These are phyloP conservation scores for Miltochrista miniata DNA, from an alignment of 2,888 invertebrate genomes.

Conservation along the genomic window DNA sequence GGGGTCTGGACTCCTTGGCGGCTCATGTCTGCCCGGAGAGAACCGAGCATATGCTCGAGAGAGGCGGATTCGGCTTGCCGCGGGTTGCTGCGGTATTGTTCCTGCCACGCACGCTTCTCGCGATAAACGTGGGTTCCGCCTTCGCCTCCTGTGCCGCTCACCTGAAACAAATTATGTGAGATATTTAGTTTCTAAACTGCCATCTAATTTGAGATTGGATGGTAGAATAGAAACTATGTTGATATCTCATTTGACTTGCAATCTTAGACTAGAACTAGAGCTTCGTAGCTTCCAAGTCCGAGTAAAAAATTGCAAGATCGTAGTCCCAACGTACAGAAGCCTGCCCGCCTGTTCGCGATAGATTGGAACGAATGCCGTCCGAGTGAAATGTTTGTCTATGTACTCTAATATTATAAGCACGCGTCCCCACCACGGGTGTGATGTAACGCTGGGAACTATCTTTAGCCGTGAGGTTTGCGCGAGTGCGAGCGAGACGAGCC, in stretches of 20 bases:
- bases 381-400: conserved; percentile 80
- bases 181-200: conserved; percentile 14
- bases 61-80: conserved; percentile 83
- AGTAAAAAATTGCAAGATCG: conserved; percentile 43
- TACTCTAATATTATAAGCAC: conserved; percentile 82
- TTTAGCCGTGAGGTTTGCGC: conserved; percentile 62
- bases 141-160: conserved; percentile 71
- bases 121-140: conserved; percentile 85
- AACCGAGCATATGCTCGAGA: conserved; percentile 94
- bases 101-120: conserved; percentile 83
- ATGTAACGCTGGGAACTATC: conserved; percentile 78
- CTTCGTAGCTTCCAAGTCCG: conserved; percentile 24
- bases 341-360: conserved; percentile 65
- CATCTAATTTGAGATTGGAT: conserved; percentile 5
- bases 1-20: conserved; percentile 99
- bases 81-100: conserved; percentile 80
- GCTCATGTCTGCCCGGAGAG: conserved; percentile 98
- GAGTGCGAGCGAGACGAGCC: conserved; percentile 64
- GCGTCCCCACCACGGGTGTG: conserved; percentile 77
- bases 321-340: conserved; percentile 60
- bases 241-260: conserved; percentile 11
- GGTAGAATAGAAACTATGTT: conserved; percentile 22
- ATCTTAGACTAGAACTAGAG: conserved; percentile 20
- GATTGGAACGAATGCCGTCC: conserved; percentile 74
- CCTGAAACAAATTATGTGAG: conserved; percentile 45